Conservation (phyloP, 2,888 invertebrate species). For the Taphrorychus bicolor region DNA sequence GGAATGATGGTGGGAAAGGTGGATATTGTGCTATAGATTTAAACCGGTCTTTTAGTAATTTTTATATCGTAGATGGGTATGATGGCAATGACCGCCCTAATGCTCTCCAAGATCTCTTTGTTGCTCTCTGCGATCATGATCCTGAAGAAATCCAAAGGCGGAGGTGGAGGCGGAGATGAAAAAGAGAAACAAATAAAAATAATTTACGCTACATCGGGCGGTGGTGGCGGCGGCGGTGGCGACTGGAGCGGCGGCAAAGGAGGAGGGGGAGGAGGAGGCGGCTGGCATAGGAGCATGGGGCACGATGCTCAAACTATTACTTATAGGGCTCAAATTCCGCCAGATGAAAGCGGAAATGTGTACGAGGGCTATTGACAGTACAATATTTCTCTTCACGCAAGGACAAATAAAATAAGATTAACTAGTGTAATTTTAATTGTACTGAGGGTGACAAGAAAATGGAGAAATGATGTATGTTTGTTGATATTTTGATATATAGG, state of each 20-base stretch:
- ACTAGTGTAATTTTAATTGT: too few relatives aligned
- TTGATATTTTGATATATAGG: too few relatives aligned
- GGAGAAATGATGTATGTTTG: too few relatives aligned
- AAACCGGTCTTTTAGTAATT: not conserved
- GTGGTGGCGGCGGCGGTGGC: constrained; percentile 46
- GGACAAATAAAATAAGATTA: too few relatives aligned
- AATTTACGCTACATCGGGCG: constrained; percentile 62
- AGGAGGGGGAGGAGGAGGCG: constrained; percentile 51
- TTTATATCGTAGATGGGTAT: constrained; percentile 62
- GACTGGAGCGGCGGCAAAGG: constrained; percentile 50
- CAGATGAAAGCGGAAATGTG: constrained; percentile 31
- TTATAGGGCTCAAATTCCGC: constrained; percentile 36
- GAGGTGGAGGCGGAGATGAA: constrained; percentile 61
- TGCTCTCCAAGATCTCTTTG: constrained; percentile 72
- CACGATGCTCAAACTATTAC: constrained; percentile 37
- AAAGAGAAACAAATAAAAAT: constrained; percentile 55
- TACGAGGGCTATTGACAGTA: constrained; percentile 39
- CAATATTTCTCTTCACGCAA: too few relatives aligned
- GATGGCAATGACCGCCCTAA: constrained; percentile 70
- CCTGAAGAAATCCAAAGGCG: constrained; percentile 67
- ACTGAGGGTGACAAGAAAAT: too few relatives aligned
- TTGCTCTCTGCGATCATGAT: constrained; percentile 68
- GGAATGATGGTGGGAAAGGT: constrained; percentile 71
- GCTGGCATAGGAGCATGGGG: constrained; percentile 65
- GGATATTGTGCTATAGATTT: too few relatives aligned